A percentile compares a stretch with the other conserved stretches of the same genome.
These are phyloP conservation scores for Egretta garzetta DNA, from an alignment of 2,113 vertebrate genomes.

Conservation along the genomic window DNA sequence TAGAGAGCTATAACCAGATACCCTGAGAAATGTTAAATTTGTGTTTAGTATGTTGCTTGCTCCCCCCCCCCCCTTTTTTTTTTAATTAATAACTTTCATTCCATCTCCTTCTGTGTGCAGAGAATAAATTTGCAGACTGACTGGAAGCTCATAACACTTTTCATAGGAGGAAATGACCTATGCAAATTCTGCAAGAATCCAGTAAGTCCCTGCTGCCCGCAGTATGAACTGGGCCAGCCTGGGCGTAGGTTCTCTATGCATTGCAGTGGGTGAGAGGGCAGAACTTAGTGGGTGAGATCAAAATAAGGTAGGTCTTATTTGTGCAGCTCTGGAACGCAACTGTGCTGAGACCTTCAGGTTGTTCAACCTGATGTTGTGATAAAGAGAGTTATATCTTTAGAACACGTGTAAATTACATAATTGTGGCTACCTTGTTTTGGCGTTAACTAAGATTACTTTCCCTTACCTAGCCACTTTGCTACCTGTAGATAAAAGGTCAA, in stretches of 20 bases:
- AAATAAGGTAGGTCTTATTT: background rate
- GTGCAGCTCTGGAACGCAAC: background rate
- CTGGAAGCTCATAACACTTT: slow-evolving; percentile 82
- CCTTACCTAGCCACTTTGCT: background rate
- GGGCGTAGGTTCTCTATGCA: background rate
- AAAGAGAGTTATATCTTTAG: background rate
- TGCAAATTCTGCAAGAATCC: slow-evolving; percentile 41
- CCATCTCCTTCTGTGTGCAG: slow-evolving; percentile 43
- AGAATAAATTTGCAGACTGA: slow-evolving; percentile 72
- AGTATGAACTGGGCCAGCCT: background rate
- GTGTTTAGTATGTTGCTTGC: background rate
- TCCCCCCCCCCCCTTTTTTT: too few species aligned
- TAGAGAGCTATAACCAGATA: background rate
- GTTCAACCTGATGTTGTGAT: background rate
- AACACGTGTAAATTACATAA: background rate
- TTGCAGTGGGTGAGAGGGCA: background rate
- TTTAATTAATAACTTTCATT: background rate
- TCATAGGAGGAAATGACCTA: slow-evolving; percentile 80
- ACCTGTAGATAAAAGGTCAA: background rate
- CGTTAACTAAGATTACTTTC: background rate
- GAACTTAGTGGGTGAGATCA: background rate
- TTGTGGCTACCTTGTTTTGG: background rate
- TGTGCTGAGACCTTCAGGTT: background rate
- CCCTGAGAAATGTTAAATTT: background rate
- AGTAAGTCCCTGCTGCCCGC: slow-evolving; percentile 66